Evolutionary conservation across 2,797 vertebrate species (phyloP).

Genomic region (Zenarchopterus dispar): DNA sequence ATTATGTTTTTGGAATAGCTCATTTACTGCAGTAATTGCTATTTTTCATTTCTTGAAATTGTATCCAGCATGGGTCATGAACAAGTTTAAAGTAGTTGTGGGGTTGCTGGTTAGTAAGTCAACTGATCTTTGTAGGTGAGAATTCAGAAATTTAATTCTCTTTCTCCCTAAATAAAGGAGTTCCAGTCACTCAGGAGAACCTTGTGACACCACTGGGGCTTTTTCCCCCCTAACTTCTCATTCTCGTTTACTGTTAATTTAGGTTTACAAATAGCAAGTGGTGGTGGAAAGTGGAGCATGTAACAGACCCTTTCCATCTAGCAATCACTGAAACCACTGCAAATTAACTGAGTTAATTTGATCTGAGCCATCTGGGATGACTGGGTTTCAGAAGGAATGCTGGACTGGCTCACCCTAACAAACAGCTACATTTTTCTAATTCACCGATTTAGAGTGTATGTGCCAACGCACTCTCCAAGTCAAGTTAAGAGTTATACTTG

Average conservation of each 20-base stretch:
- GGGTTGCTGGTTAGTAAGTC: not conserved
- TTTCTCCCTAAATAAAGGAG: not conserved
- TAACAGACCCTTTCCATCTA: too few species aligned
- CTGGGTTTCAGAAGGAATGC: constrained; percentile 13
- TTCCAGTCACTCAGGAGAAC: not conserved
- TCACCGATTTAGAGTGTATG: not conserved
- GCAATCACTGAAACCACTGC: too few species aligned
- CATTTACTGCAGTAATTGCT: too few species aligned
- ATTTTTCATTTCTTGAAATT: not conserved
- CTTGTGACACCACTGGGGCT: not conserved
- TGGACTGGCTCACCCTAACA: not conserved
- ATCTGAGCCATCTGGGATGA: constrained; percentile 13
- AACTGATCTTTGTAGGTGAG: not conserved
- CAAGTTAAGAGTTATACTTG: too few species aligned
- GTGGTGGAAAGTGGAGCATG: too few species aligned
- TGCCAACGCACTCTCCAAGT: too few species aligned
- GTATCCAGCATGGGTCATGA: not conserved
- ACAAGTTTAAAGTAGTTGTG: not conserved
- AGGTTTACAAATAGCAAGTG: not conserved
- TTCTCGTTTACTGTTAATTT: not conserved
- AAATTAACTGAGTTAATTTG: too few species aligned
- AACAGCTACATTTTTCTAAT: not conserved
- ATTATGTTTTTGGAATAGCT: too few species aligned
- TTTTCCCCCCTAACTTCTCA: not conserved
- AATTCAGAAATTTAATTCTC: not conserved